Base-by-base conservation (phyloP, 2,888 invertebrate species). In the Sesamia inferens region DNA sequence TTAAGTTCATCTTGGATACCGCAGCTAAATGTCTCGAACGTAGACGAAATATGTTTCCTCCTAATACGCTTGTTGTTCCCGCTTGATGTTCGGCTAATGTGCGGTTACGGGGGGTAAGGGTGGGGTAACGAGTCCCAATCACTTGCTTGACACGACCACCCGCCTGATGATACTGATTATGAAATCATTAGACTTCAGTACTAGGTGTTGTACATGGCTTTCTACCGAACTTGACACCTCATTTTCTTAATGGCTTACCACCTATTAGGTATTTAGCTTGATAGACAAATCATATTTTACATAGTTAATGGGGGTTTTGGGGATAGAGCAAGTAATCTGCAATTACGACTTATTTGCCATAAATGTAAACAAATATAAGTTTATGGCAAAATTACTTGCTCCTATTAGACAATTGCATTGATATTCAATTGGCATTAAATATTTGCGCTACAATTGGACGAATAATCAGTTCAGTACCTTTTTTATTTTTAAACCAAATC, bases 41-140 rank as follows among this genome's bases (percentile, higher is more conserved):
- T 75, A 70, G 71, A 73, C 77, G 79, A 68, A 79, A 77, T 74
- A 79, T 81, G 74, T 81, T 74, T 71, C 55, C 71, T 71, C 69
- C 74, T 79, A 88, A 87, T 82, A 81, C 74, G 76, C 79, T 84
- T 85, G 87, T 81, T 86, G 87, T 87, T 87, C 86, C 78, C 88
- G 86, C 87, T 88, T 88, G 90, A 92, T 90, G 90, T 88, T 87
- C 82, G 79, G 82, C 85, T 91, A 90, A 90, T 91, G 91, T 76
- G 88, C 80, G 82, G 85, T 90, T 88, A 91, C 90, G 82, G 76
- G 77, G 79, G 82, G 85, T 76, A 68, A 70, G 74, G 71, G 77
- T 57, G 78, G 85, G 84, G 84, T 88, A 88, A 88, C 82, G 85
- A 82, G 76, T 85, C 76, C 82, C 81, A 74, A 85, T 85, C 82